These are phyloP conservation scores for Mormyrus hasselquistii DNA, from an alignment of 2,797 vertebrate species.

Conservation along the genomic window DNA sequence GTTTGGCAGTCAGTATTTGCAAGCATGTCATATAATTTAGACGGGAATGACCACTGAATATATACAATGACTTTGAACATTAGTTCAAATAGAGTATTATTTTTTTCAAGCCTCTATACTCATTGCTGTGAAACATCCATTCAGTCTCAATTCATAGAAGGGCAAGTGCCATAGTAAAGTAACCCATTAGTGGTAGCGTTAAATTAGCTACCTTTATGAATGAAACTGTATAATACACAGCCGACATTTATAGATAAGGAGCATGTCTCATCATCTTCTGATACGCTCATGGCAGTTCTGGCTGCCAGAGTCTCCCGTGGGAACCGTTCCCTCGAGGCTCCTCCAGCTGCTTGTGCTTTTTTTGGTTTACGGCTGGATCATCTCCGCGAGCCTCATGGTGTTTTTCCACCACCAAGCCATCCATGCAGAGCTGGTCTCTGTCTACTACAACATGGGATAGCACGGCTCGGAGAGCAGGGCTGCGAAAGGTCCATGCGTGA, in stretches of 20 bases:
- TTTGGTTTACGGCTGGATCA: not conserved
- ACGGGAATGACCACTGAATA: not conserved
- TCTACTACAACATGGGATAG: not conserved
- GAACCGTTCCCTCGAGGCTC: not conserved
- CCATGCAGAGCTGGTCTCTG: not conserved
- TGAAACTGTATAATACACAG: not conserved
- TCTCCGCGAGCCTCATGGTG: not conserved
- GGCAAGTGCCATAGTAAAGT: not conserved
- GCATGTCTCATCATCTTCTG: not conserved
- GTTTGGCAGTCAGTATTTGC: not conserved
- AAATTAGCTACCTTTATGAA: not conserved
- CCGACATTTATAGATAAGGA: not conserved
- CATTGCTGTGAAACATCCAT: not conserved
- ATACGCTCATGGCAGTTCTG: not conserved
- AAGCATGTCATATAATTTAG: not conserved
- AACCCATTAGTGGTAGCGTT: not conserved
- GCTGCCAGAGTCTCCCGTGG: not conserved
- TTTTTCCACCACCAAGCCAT: not conserved
- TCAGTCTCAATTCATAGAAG: not conserved
- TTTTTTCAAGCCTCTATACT: not conserved
- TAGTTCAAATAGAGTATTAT: not conserved
- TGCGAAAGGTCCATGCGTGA: not conserved
- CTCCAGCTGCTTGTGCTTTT: not conserved
- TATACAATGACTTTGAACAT: not conserved
- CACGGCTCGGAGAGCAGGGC: not conserved